Base-by-base conservation (phyloP, 37 sponge, comb jelly and placozoan species). In the Beroe ovata region DNA sequence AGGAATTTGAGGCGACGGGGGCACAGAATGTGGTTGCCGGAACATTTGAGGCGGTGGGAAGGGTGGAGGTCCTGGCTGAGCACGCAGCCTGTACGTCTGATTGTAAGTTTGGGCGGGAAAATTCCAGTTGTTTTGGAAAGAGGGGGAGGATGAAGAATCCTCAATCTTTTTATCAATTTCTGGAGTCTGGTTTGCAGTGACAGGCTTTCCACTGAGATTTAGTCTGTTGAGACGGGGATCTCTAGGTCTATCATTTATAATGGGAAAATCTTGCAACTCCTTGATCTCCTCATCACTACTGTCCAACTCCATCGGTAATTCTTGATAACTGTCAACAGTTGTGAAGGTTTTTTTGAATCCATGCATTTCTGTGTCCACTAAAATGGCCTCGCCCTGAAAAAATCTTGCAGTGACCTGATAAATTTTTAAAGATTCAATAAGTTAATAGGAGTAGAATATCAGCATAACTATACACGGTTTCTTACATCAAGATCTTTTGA, bases 271-370 rank as follows among this genome's bases (percentile, higher is more conserved):
- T 16, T 62, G 63, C 8, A 16, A 26, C 4, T 14, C 29, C 20
- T 14, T 25, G 6, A 25, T 25, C 1, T 77, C 84, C 4, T 77
- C 84, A n/a, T 77, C 47, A 23, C 38, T 35, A 40, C 84, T 77
- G 84, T 77, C 84, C 0, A 77, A 25, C n/a, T 77, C 84, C 84
- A 77, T 77, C 0, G 84, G 84, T 54, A 42, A 36, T 25, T 77
- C 84, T 29, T 77, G 84, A n/a, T 39, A 66, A 30, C 54, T 77
- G 26, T 42, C 84, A 25, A 77, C 54, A 4, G 47, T 42, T 8
- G 54, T 77, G 21, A 77, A 77, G 25, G 84, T 77, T 23, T 25
- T 77, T 35, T 77, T 77, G 22, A 77, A 77, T 41, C 84, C 84
- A 21, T 77, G 84, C 8, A 77, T 25, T 66, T 26, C 36, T 8